A percentile compares a stretch with the other conserved stretches of the same genome.
Evolutionary conservation across 2,888 invertebrate genomes (phyloP).

Genomic region (Autographa pulchrina): DNA sequence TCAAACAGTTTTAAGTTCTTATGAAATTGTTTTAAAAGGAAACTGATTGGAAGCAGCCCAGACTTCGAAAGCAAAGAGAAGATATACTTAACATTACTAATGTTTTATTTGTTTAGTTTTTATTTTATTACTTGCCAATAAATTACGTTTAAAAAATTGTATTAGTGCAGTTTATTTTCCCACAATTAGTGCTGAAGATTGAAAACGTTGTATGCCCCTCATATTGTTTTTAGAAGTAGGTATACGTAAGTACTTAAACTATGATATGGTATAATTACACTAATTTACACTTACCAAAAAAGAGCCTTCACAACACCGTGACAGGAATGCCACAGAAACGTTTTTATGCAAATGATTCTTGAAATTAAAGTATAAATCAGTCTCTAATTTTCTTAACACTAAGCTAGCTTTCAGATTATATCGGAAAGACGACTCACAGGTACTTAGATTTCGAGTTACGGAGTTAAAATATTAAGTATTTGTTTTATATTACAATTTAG

Average conservation of each 20-base stretch:
- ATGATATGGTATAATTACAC: background rate
- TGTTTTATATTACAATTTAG: conserved; percentile 24
- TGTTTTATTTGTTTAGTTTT: too few species aligned
- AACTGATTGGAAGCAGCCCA: too few species aligned
- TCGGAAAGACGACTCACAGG: background rate
- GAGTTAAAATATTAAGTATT: conserved; percentile 25
- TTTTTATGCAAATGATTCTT: background rate
- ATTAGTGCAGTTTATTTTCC: too few species aligned
- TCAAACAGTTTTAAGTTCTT: too few species aligned
- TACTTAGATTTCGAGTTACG: conserved; percentile 28
- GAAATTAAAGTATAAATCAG: conserved; percentile 4
- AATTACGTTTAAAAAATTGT: too few species aligned
- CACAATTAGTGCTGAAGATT: background rate
- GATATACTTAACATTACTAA: too few species aligned
- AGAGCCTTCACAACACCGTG: background rate
- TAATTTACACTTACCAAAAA: conserved; percentile 23
- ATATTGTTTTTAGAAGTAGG: background rate
- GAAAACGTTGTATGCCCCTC: background rate
- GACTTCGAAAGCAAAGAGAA: too few species aligned
- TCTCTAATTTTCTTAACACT: conserved; percentile 4
- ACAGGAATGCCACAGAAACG: background rate
- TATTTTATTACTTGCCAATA: too few species aligned
- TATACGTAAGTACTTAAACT: background rate
- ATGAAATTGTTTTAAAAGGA: too few species aligned
- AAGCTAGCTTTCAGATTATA: background rate